Evolutionary conservation across 2,113 vertebrate genomes (phyloP).

Genomic region (Mus spicilegus): DNA sequence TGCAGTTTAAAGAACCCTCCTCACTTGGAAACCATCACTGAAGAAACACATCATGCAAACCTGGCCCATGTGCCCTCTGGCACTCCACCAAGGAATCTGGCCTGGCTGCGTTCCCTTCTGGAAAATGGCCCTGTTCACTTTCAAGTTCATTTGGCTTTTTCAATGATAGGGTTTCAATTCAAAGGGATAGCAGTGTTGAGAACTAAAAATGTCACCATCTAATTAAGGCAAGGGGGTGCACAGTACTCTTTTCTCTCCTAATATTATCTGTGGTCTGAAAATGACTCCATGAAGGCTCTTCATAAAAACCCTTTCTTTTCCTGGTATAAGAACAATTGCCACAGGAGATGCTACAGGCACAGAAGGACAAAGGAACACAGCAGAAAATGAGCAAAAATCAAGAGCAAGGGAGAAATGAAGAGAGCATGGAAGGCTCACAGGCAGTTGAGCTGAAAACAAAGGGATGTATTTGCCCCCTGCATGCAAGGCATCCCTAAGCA

Average conservation of each 20-base stretch:
- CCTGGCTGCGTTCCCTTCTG: constrained; percentile 50
- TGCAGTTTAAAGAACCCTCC: neutral
- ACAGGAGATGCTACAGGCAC: neutral
- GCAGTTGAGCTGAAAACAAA: too few species aligned
- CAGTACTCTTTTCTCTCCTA: constrained; percentile 44
- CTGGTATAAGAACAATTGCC: constrained; percentile 9
- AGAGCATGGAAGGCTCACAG: fast-evolving
- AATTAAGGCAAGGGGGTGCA: constrained; percentile 32
- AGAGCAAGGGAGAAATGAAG: neutral
- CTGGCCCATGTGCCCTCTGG: neutral
- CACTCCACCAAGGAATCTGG: neutral
- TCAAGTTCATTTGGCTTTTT: constrained; percentile 40
- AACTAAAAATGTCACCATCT: constrained; percentile 71
- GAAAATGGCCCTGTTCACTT: constrained; percentile 24
- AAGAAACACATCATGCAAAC: fast-evolving
- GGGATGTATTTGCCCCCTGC: neutral
- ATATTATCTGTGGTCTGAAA: constrained; percentile 35
- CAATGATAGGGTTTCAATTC: constrained; percentile 68
- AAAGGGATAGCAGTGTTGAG: constrained; percentile 32
- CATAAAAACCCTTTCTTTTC: constrained; percentile 54
- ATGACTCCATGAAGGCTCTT: constrained; percentile 56
- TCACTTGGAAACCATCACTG: neutral
- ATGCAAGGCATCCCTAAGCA: too few species aligned
- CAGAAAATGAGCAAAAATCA: neutral
- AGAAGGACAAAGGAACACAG: neutral